Percentiles rank a stretch among this genome's conserved stretches.
Evolutionary conservation across 2,797 vertebrate species (phyloP).

Genomic region (Gorsachius magnificus): DNA sequence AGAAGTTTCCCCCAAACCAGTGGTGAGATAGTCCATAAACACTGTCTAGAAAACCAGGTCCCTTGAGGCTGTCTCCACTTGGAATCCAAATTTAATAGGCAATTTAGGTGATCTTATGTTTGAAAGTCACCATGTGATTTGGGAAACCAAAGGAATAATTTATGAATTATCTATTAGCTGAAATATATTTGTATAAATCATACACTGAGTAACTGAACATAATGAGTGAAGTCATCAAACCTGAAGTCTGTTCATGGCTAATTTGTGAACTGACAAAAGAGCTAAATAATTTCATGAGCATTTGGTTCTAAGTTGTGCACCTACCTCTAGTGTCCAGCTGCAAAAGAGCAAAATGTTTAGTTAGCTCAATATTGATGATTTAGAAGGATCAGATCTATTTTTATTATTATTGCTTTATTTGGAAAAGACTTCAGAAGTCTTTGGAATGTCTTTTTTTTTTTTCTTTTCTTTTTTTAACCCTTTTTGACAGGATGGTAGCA

Average conservation of each 20-base stretch:
- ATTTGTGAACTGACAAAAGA: not conserved
- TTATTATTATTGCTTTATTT: not conserved
- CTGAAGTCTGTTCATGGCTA: not conserved
- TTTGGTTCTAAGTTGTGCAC: not conserved
- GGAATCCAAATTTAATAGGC: not conserved
- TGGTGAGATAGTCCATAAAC: not conserved
- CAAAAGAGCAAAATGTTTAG: not conserved
- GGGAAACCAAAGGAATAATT: not conserved
- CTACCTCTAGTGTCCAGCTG: not conserved
- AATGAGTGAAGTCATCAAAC: not conserved
- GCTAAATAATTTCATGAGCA: not conserved
- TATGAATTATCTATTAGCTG: not conserved
- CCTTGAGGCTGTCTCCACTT: not conserved
- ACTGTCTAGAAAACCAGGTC: not conserved
- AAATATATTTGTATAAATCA: not conserved
- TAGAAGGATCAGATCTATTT: not conserved
- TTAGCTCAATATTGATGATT: not conserved
- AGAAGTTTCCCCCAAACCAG: not conserved
- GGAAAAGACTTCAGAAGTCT: not conserved
- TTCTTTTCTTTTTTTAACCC: not conserved
- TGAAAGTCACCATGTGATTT: not conserved
- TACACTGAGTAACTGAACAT: not conserved
- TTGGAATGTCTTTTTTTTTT: not conserved
- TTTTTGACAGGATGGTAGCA: not conserved
- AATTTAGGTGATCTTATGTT: not conserved